Base-by-base conservation (phyloP, 2,888 invertebrate species). In the Oxystoma pomonae region DNA sequence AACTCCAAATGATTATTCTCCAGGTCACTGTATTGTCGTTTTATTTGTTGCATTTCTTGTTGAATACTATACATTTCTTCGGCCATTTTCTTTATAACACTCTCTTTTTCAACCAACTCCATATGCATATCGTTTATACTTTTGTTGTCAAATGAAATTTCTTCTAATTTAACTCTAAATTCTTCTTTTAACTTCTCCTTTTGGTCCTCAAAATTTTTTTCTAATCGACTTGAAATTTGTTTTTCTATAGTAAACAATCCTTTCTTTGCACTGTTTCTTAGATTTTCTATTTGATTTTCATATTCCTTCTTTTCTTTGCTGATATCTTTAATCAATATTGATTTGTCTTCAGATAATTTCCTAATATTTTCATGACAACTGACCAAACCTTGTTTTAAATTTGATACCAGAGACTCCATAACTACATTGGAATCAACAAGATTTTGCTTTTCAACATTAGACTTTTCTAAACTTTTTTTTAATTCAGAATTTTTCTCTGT, bases 61-160 rank as follows among this genome's bases (percentile, higher is more conserved):
- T 66, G 68, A 20, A 66, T 21, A 12, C 61, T 78, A 70, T 57
- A 69, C 64, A 62, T 50, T 56, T 72, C 70, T 20, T 65, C 66
- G 0, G 49, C 61, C 1, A 77, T 71, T 52, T 72, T 77, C 60
- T 74, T 74, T 61, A 81, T 80, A 61, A 82, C 75, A 61, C 80
- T 77, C 65, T 83, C 81, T 58, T 79, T 82, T 74, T 83, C 82
- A 70, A 82, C 80, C 55, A 79, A 77, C 76, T 83, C 82, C 65
- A 78, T 76, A 68, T 85, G 83, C 57, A 83, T 68, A 65, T 84
- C 83, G 69, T 79, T 80, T 1, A 67, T 21, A 18, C 67, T 72
- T 9, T 70, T 65, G 21, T 72, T 69, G 51, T 67, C 73, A 16
- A 69, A 64, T 1, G 72, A 65, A 16, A 77, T 59, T 60, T 73